Conservation (phyloP, 2,888 invertebrate genomes). For the Campaea margaritaria region DNA sequence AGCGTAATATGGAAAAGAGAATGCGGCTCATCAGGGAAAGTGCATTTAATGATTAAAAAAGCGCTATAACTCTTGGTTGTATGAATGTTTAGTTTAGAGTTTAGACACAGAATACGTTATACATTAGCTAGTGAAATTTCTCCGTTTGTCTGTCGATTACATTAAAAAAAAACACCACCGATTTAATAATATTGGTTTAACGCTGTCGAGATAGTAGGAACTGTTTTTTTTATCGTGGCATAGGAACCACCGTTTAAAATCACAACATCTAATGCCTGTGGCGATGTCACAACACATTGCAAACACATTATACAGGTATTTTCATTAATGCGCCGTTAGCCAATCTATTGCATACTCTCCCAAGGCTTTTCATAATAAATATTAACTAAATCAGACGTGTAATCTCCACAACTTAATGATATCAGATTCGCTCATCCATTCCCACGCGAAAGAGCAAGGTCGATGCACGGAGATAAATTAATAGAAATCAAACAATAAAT, state of each 20-base stretch:
- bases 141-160: too few species aligned
- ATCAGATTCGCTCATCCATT: conserved; percentile 36
- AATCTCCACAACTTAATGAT: conserved; percentile 31
- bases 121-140: too few species aligned
- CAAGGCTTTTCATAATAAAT: conserved; percentile 24
- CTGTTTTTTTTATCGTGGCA: background rate
- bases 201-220: background rate
- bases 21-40: conserved; percentile 47
- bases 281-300: background rate
- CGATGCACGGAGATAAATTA: conserved; percentile 47
- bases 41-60: too few species aligned
- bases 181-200: too few species aligned
- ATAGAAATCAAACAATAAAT: conserved; percentile 49
- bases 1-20: conserved; percentile 42
- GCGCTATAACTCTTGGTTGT: background rate
- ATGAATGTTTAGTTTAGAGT: too few species aligned
- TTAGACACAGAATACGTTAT: too few species aligned
- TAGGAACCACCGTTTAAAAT: too few species aligned
- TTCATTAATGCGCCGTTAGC: conserved; percentile 3
- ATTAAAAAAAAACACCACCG: too few species aligned
- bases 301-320: background rate
- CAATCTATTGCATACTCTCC: conserved; percentile 20
- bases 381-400: conserved; percentile 22
- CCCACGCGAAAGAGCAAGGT: conserved; percentile 57
- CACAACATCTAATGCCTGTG: too few species aligned